phyloP scores from a whole-genome alignment of 2,888 invertebrate species.

The Carterocephalus palaemon region DNA sequence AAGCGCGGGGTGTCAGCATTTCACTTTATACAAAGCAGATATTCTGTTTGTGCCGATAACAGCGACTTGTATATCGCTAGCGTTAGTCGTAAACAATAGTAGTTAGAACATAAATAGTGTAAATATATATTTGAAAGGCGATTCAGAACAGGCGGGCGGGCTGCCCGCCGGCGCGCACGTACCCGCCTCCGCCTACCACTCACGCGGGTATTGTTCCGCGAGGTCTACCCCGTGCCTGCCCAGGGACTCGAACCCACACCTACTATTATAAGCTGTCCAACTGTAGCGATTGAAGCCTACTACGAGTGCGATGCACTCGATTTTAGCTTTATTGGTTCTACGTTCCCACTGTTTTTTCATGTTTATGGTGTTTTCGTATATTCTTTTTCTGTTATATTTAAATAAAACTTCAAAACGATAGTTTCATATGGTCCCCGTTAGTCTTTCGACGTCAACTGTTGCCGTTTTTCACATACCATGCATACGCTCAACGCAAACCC shows the following conservation, averaged over 20 bases:
- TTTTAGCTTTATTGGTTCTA: too few relatives aligned
- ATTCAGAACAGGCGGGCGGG: constrained; percentile 53
- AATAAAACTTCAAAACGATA: constrained; percentile 55
- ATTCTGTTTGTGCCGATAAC: constrained; percentile 13
- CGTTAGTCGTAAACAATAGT: constrained; percentile 24
- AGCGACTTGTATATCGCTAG: constrained; percentile 17
- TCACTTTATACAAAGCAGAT: constrained; percentile 4
- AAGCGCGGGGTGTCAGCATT: not conserved
- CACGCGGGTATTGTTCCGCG: constrained; percentile 65
- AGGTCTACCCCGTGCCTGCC: not conserved
- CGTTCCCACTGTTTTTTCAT: constrained; percentile 28
- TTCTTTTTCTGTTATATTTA: constrained; percentile 30
- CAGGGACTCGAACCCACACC: constrained; percentile 44
- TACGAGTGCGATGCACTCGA: too few relatives aligned
- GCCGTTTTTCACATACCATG: constrained; percentile 51
- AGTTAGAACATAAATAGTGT: constrained; percentile 23
- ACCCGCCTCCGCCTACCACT: constrained; percentile 61
- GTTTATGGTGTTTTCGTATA: constrained; percentile 2
- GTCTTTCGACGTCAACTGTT: constrained; percentile 44
- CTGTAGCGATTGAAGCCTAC: constrained; percentile 65
- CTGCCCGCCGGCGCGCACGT: constrained; percentile 62
- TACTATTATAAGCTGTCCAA: constrained; percentile 43
- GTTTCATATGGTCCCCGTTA: constrained; percentile 50
- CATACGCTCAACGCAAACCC: constrained; percentile 56
- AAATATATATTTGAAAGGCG: constrained; percentile 34